Base-by-base conservation (phyloP, 2,888 invertebrate species). In the Elmis aenea region DNA sequence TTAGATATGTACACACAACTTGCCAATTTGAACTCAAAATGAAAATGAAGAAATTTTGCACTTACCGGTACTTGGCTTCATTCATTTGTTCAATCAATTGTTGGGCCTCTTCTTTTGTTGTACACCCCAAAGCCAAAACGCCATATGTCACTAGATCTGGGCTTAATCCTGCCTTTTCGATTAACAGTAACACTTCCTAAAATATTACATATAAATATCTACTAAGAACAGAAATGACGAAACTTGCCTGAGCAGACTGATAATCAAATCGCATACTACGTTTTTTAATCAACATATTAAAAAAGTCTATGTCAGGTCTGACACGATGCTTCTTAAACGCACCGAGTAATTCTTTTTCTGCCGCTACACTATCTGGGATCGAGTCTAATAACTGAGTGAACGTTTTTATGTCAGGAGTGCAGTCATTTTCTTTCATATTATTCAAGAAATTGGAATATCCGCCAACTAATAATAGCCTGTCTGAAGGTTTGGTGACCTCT, bases 141-240 rank as follows among this genome's bases (percentile, higher is more conserved):
- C 92, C 93, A 70, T 85, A 95, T 0, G 94, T 94, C 52, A 87
- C 75, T 49, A 91, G 74, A 64, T 92, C 79, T 0, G 83, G 81
- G 45, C 69, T 67, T 13, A 85, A 61, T 33, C 66, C 64, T 2
- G 68, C 49, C 43, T 70, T 70, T 51, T 75, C 69, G 46, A 84
- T 75, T 51, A 79, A 65, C 8, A 68, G 55, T 32, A 74, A 64
- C 0, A 83, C 77, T 50, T 73, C 75, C 71, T 77, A 67, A 46
- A 52, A 68, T 40, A n/a, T n/a, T 24, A 24, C 9, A 24, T 24
- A 24, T 24, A 24, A 6, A 24, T 24, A 24, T 24, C 5, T 10
- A 10, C 9, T 5, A 5, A 24, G 5, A 24, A 5, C 4, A 6
- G 5, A 8, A 12, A 8, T 6, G 9, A 1, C 18, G 13, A 66